A percentile compares a stretch with the other conserved stretches of the same genome.
Evolutionary conservation across 1,140 invertebrate genomes (phyloP).

Genomic region (Drosophila rhopaloa): DNA sequence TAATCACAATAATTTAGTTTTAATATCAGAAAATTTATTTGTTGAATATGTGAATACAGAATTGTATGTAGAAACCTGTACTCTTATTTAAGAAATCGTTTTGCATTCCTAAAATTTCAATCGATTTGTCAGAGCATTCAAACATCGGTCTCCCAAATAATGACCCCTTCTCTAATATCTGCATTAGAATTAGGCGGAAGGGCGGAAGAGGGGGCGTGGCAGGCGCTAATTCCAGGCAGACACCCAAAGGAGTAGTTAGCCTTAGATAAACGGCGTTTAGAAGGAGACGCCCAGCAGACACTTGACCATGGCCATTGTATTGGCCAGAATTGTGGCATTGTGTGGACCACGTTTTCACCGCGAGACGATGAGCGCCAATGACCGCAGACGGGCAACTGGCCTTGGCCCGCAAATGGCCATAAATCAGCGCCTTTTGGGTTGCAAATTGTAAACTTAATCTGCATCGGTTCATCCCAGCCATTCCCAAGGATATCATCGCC

Average conservation of each 20-base stretch:
- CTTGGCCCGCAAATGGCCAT: slow-evolving; percentile 46
- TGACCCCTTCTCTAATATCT: neutral
- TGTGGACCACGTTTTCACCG: slow-evolving; percentile 15
- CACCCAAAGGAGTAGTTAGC: slow-evolving; percentile 80
- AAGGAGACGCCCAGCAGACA: slow-evolving; percentile 45
- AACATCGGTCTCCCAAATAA: neutral
- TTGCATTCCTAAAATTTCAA: neutral
- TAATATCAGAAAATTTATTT: too few relatives aligned
- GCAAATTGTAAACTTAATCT: slow-evolving; percentile 51
- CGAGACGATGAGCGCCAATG: slow-evolving; percentile 49
- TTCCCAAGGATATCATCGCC: neutral
- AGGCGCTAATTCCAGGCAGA: slow-evolving; percentile 64
- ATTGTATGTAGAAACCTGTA: too few relatives aligned
- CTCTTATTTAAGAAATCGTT: too few relatives aligned
- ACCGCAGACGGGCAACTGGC: slow-evolving; percentile 47
- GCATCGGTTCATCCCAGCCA: slow-evolving; percentile 27
- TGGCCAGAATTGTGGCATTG: slow-evolving; percentile 33
- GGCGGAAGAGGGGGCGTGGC: slow-evolving; percentile 27
- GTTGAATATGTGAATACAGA: too few relatives aligned
- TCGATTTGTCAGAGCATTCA: neutral
- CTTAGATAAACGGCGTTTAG: slow-evolving; percentile 70
- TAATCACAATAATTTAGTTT: neutral
- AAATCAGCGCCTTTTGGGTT: slow-evolving; percentile 58
- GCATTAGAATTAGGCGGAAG: slow-evolving; percentile 45
- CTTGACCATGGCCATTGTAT: slow-evolving; percentile 45